Evolutionary conservation across 1,140 invertebrate genomes (phyloP).

Genomic region (Apolygus lucorum): DNA sequence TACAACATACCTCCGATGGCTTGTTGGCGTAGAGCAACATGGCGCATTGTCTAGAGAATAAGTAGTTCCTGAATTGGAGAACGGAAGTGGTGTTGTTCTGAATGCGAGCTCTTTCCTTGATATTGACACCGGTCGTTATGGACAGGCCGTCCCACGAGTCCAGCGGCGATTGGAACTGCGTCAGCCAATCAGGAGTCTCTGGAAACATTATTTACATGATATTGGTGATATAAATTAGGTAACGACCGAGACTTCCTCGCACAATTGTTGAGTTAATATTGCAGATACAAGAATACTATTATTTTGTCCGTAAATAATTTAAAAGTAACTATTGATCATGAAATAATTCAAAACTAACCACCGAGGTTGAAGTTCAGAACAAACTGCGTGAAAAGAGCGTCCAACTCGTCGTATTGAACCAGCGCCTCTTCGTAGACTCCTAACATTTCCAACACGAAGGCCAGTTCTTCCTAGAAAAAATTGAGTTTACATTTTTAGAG

Average conservation of each 20-base stretch:
- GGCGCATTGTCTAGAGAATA: slow-evolving; percentile 87
- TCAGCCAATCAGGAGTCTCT: slow-evolving; percentile 73
- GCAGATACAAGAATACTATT: no score
- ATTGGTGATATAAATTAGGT: no score
- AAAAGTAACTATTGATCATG: no score
- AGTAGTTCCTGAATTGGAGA: slow-evolving; percentile 86
- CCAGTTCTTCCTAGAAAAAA: slow-evolving; percentile 79
- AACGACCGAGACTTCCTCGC: no score
- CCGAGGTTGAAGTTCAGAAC: slow-evolving; percentile 83
- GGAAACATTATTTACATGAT: no score
- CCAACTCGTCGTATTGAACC: slow-evolving; percentile 94
- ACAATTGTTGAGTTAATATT: no score
- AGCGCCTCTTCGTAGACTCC: slow-evolving; percentile 88
- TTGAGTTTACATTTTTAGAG: no score
- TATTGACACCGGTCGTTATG: slow-evolving; percentile 56
- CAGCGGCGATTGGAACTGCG: slow-evolving; percentile 62
- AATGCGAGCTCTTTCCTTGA: slow-evolving; percentile 59
- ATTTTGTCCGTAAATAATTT: no score
- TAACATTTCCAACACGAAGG: slow-evolving; percentile 89
- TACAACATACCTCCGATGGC: slow-evolving; percentile 67
- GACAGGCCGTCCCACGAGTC: slow-evolving; percentile 75
- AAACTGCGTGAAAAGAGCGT: slow-evolving; percentile 94
- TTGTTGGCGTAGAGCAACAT: slow-evolving; percentile 68
- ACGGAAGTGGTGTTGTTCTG: slow-evolving; percentile 60
- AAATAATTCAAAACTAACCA: no score